Evolutionary conservation across 2,888 invertebrate species (phyloP).

Genomic region (Megaustenia siamemsis): DNA sequence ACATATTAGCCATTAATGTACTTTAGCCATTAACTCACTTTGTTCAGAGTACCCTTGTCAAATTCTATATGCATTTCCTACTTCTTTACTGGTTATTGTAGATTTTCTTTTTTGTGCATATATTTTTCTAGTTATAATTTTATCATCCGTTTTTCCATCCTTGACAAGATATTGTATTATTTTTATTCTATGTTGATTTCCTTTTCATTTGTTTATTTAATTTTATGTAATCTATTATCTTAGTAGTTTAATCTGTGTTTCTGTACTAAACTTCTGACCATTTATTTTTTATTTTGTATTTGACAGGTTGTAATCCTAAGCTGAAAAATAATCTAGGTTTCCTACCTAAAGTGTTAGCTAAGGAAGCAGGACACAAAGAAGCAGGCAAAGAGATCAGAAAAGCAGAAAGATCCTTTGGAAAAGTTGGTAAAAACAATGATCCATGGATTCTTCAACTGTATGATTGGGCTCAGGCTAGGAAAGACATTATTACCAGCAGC

Average conservation of each 20-base stretch:
- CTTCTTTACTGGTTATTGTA: too few species aligned
- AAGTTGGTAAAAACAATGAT: constrained; percentile 77
- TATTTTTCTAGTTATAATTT: too few species aligned
- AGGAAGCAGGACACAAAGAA: constrained; percentile 78
- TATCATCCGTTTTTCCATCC: too few species aligned
- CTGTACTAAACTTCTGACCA: not conserved
- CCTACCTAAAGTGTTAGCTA: constrained; percentile 76
- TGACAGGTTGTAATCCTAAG: constrained; percentile 80
- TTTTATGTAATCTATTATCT: not conserved
- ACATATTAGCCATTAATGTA: too few species aligned
- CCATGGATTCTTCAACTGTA: constrained; percentile 78
- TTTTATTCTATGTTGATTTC: too few species aligned
- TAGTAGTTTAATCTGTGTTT: too few species aligned
- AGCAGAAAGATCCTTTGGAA: constrained; percentile 79
- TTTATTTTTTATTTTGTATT: constrained; percentile 30
- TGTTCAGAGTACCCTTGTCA: too few species aligned
- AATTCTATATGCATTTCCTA: too few species aligned
- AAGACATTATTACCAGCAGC: constrained; percentile 69
- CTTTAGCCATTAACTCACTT: too few species aligned
- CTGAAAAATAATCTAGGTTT: constrained; percentile 79
- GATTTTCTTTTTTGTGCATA: too few species aligned
- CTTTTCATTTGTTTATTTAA: not conserved
- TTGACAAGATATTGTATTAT: too few species aligned
- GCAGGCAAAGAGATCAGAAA: constrained; percentile 79
- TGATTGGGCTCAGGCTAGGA: constrained; percentile 75